Conservation (phyloP, 2,797 vertebrate genomes). For the Tapirus indicus region DNA sequence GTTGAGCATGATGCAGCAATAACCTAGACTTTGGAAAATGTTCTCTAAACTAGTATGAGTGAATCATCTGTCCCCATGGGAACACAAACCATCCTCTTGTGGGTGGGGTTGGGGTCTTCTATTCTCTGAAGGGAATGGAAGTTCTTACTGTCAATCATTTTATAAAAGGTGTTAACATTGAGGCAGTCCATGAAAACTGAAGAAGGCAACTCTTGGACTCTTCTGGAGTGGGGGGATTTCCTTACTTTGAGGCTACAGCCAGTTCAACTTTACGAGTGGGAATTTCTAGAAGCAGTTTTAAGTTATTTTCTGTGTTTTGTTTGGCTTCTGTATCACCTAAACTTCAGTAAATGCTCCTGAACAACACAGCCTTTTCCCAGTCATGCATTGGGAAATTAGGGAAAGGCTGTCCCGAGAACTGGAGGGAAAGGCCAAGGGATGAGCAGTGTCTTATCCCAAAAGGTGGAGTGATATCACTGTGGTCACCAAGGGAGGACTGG, state of each 20-base stretch:
- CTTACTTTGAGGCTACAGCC: not conserved
- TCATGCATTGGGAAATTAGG: not conserved
- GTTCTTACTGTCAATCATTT: not conserved
- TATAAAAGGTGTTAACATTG: not conserved
- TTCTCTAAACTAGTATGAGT: not conserved
- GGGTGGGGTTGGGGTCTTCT: not conserved
- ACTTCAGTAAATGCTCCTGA: conserved; percentile 7
- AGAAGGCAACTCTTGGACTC: not conserved
- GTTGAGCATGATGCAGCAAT: not conserved
- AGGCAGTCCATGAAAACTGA: not conserved
- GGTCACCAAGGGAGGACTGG: not conserved
- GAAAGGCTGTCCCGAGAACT: not conserved
- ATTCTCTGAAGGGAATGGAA: not conserved
- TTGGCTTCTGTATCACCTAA: not conserved
- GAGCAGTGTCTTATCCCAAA: not conserved
- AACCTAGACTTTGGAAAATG: not conserved
- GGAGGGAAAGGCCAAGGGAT: not conserved
- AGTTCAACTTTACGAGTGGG: not conserved
- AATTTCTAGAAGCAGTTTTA: not conserved
- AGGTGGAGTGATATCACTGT: too few species aligned
- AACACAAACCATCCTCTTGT: not conserved
- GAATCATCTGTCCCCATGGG: not conserved
- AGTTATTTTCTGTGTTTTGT: not conserved
- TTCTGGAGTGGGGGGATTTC: not conserved
- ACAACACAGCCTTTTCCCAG: not conserved